These are phyloP conservation scores for Ranitomeya variabilis DNA, from an alignment of 2,113 vertebrate genomes.

Conservation along the genomic window DNA sequence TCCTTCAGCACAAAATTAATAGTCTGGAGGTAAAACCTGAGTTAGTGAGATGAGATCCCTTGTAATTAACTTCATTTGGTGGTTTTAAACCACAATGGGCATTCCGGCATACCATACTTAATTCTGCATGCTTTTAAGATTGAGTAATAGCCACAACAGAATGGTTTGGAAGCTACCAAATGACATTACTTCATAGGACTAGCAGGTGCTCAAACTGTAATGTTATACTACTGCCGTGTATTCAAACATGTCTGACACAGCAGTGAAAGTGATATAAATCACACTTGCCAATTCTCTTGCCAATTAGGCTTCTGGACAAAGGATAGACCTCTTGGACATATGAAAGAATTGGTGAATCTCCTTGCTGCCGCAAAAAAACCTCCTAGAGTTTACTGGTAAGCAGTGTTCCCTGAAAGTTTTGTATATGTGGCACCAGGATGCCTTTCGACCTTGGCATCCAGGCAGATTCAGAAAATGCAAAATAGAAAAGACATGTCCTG, in stretches of 20 bases:
- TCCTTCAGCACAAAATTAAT: slow-evolving; percentile 6
- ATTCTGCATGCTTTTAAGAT: slow-evolving; percentile 15
- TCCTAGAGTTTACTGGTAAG: too few relatives aligned
- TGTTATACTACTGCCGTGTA: background rate
- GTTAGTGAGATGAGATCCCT: background rate
- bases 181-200: background rate
- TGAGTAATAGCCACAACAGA: slow-evolving; percentile 33
- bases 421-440: too few relatives aligned
- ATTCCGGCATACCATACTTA: slow-evolving; percentile 5
- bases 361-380: too few relatives aligned
- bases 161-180: slow-evolving; percentile 18
- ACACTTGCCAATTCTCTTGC: background rate
- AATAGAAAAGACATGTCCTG: too few relatives aligned
- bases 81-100: slow-evolving; percentile 19
- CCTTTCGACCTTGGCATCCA: too few relatives aligned
- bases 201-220: background rate
- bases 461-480: too few relatives aligned
- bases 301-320: too few relatives aligned
- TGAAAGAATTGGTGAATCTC: too few relatives aligned
- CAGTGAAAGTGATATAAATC: background rate
- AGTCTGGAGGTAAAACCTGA: slow-evolving; percentile 1
- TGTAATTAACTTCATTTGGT: slow-evolving; percentile 12
- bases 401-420: too few relatives aligned
- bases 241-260: background rate
- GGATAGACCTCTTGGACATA: too few relatives aligned